Base-by-base conservation (phyloP, 2,797 vertebrate genomes). In the Melanitta fusca region DNA sequence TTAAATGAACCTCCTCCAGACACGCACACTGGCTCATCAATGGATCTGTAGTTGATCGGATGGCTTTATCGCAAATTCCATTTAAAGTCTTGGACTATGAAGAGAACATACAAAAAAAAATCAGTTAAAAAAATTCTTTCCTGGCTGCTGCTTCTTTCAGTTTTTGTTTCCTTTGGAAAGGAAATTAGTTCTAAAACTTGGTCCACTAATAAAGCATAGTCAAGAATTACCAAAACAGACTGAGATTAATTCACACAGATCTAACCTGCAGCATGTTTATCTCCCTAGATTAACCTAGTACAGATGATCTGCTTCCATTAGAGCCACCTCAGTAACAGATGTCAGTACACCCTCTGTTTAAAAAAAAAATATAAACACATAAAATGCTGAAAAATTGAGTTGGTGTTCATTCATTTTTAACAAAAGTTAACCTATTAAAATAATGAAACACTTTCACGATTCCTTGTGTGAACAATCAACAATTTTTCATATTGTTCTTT, bases 1-100 rank as follows among this genome's bases (percentile, higher is more conserved):
- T 98, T 96, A 99, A 98, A 89, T 98, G 98, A 47, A 99, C 99
- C 75, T 99, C 99, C 93, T 99, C 99, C 96, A 99, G 97, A 89
- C 98, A 98, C 0, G 99, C 96, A 83, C 98, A 96, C 75, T 99
- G 99, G 56, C 96, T 98, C 98, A 98, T 98, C 11, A 98, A 89
- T 6, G 98, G 98, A 93, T 99, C 99, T 7, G 98, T 98, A 38
- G 98, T 97, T 30, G 96, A 97, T 54, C 98, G 98, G 75, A 98
- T 98, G 4, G 98, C 99, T 95, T 99, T 98, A 94, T 99, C 99
- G 16, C 99, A 99, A 97, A 99, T 97, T 36, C 97, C 95, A 93
- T 98, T 99, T 91, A 99, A 98, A 95, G 99, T 98, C 95, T 97
- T 98, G 18, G 99, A 98, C 99, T 99, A 92, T 82, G 92, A 71